phyloP scores from a whole-genome alignment of 2,113 vertebrate species.

The Rafetus swinhoei region DNA sequence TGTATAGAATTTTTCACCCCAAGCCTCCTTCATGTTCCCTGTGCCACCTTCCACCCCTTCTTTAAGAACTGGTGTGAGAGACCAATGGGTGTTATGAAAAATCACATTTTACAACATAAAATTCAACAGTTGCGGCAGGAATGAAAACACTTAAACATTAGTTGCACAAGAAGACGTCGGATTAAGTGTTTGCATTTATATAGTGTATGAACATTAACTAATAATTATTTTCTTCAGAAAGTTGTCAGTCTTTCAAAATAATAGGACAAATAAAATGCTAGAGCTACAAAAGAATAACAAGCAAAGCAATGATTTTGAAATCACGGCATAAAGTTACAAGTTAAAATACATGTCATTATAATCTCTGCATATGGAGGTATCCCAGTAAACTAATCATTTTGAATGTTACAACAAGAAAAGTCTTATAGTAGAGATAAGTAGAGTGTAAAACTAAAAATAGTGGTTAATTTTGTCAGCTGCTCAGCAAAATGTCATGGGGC shows the following conservation, averaged over 20 bases:
- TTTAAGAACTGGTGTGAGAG: not conserved
- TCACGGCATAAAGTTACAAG: conserved; percentile 56
- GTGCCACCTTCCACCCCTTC: not conserved
- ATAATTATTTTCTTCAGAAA: conserved; percentile 72
- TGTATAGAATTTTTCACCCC: not conserved
- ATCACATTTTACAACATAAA: conserved; percentile 7
- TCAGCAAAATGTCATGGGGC: not conserved
- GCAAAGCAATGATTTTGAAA: conserved; percentile 72
- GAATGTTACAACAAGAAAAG: conserved; percentile 20
- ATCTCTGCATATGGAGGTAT: conserved; percentile 46
- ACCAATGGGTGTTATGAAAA: not conserved
- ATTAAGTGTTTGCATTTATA: conserved; percentile 60
- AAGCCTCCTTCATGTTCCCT: not conserved
- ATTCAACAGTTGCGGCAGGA: not conserved
- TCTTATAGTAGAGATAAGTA: conserved; percentile 2
- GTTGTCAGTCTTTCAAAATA: conserved; percentile 69
- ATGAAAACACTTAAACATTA: conserved; percentile 30
- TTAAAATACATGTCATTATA: conserved; percentile 67
- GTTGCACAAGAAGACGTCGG: conserved; percentile 48
- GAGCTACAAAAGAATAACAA: conserved; percentile 57
- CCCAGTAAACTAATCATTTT: conserved; percentile 46
- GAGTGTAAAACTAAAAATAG: conserved; percentile 11
- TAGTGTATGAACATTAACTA: conserved; percentile 57
- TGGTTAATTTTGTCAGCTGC: conserved; percentile 5
- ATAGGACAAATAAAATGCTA: conserved; percentile 49